Conservation (phyloP, 1,140 invertebrate species). For the Aphelenchoides avenae region DNA sequence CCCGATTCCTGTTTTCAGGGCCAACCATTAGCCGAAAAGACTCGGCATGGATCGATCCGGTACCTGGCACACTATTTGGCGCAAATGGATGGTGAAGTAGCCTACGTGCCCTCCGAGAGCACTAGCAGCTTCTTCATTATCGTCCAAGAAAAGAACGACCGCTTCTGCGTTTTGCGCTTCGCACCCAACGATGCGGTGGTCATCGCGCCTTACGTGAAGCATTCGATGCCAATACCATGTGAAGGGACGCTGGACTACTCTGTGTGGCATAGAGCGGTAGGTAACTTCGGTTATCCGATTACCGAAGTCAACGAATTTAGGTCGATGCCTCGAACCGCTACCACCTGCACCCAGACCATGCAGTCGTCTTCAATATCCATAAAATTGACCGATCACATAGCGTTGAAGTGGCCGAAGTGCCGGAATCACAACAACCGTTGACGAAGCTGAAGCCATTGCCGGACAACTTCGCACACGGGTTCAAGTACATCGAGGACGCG, state of each 20-base stretch:
- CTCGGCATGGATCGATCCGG: slow-evolving; percentile 16
- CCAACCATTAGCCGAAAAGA: slow-evolving; percentile 23
- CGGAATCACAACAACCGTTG: neutral
- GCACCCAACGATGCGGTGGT: slow-evolving; percentile 29
- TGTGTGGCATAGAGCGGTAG: slow-evolving; percentile 34
- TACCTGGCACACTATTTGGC: slow-evolving; percentile 23
- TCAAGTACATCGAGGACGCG: too few species aligned
- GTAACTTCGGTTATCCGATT: neutral
- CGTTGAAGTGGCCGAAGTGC: neutral
- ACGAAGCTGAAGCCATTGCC: too few species aligned
- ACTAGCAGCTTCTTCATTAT: slow-evolving; percentile 14
- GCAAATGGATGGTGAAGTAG: slow-evolving; percentile 28
- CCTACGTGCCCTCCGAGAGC: slow-evolving; percentile 18
- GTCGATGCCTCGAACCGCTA: too few species aligned
- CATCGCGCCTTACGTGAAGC: slow-evolving; percentile 41
- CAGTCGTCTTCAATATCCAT: neutral
- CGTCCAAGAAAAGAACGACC: neutral
- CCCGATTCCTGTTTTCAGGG: slow-evolving; percentile 4
- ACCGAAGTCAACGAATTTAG: neutral
- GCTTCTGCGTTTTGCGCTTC: slow-evolving; percentile 31
- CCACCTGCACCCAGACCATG: too few species aligned
- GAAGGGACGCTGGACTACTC: slow-evolving; percentile 25
- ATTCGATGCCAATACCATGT: slow-evolving; percentile 44
- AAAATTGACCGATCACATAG: neutral
- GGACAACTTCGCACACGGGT: too few species aligned